Percentiles rank a stretch among this genome's conserved stretches.
Conservation (phyloP, 1,140 invertebrate genomes). For the Drosophila orosa region DNA sequence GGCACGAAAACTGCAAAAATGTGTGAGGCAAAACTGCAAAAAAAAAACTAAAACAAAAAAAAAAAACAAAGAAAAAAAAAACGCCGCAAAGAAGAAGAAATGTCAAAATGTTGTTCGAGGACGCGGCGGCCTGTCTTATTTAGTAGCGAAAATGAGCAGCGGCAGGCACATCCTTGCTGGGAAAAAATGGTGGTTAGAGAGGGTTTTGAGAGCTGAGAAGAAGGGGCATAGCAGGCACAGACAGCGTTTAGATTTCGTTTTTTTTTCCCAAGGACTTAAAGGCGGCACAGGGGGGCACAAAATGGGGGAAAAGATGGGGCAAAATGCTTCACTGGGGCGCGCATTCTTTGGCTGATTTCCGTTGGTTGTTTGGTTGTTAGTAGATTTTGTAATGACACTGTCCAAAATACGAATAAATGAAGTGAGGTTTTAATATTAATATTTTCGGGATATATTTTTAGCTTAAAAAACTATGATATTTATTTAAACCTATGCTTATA, state of each 20-base stretch:
- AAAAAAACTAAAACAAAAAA: conserved; percentile 12
- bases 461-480: not conserved
- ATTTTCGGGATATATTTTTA: not conserved
- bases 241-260: conserved; percentile 47
- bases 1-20: conserved; percentile 53
- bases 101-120: conserved; percentile 65
- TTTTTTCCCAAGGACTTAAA: conserved; percentile 26
- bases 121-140: conserved; percentile 65
- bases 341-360: conserved; percentile 75
- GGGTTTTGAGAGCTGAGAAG: conserved; percentile 2
- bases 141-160: conserved; percentile 79
- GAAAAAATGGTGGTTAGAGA: conserved; percentile 33
- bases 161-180: conserved; percentile 62
- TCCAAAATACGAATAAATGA: not conserved
- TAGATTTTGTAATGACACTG: conserved; percentile 19
- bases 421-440: not conserved
- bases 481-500: not conserved
- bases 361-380: conserved; percentile 47
- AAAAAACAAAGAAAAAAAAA: conserved; percentile 19
- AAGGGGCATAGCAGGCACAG: conserved; percentile 16
- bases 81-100: conserved; percentile 32
- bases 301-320: not conserved
- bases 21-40: conserved; percentile 29
- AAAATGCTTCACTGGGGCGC: conserved; percentile 32
- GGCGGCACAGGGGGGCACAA: not conserved